Base-by-base conservation (phyloP, 1,140 invertebrate genomes). In the Fopius arisanus region DNA sequence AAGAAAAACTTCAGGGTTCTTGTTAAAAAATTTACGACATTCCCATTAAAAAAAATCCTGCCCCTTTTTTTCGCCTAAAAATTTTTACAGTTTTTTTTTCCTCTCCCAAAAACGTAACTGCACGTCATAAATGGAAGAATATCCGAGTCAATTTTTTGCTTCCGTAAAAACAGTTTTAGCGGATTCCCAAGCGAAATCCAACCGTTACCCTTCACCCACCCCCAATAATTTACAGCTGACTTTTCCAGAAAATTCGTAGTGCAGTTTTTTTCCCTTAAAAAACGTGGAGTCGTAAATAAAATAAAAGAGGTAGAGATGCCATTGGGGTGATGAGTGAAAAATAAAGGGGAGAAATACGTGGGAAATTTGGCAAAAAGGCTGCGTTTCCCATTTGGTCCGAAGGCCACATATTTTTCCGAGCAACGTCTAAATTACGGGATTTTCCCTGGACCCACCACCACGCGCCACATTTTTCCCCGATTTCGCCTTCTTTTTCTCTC, bases 381-480 rank as follows among this genome's bases (percentile, higher is more conserved):
- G 29, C 3, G 14, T 65, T 65, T 65, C 62, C 26, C 62, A 31
- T 31, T 14, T 16, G 3, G 66, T 29, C n/a, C 51, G 16, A 31
- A 33, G 6, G 29, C 9, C 26, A 21, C 33, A n/a, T 10, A 16
- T 75, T 48, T 77, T 77, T 72, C 74, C 69, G 43, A 26, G 70
- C 76, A 81, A 74, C 63, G 67, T 78, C 78, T 74, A 73, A 78
- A 81, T 81, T 78, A 76, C 67, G 73, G 77, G 40, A 31, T 66
- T 51, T 33, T 48, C 48, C 62, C 29, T 7, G 29, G 78, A 78
- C 78, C 78, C 74, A 78, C 80, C 80, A 65, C 80, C 73, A 74
- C 70, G 70, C 70, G 48, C 48, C 51, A 54, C 37, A 33, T 71
- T 71, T 59, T 9, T 12, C 40, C 26, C 51, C 28, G 19, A 29